Base-by-base conservation (phyloP, 2,113 vertebrate genomes). In the Salvelinus namaycush region DNA sequence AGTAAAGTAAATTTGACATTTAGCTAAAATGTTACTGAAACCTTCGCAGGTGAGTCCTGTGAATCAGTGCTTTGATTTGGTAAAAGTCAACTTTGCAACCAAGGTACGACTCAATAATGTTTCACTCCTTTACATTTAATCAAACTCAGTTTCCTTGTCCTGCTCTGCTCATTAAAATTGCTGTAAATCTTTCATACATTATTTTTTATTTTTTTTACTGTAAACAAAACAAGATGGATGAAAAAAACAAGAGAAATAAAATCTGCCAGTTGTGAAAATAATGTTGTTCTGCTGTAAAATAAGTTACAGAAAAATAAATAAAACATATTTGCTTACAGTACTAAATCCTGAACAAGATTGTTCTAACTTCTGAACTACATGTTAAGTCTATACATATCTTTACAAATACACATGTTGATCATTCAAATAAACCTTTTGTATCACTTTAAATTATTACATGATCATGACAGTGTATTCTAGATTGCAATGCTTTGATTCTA, bases 381-480 rank as follows among this genome's bases (percentile, higher is more conserved):
- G 94, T 95, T 96, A 95, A 87, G 92, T 93, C 92, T 96, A 97
- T 98, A 97, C 97, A 97, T 96, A 98, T 92, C 95, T 97, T 97
- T 96, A 98, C 97, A 97, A 96, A 97, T 96, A 96, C 96, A 97
- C 97, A 97, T 62, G 92, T 95, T 96, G 95, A 95, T 91, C 87
- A 89, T 82, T 93, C 91, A 93, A 92, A 94, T 94, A 96, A 95
- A 94, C 84, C 87, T 87, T 95, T 93, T 93, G 90, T 93, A 92
- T 94, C 91, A 92, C 91, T 92, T 93, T 85, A 85, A 82, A 92
- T 84, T 89, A 90, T 93, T 91, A 91, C 88, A 93, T 68, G 67
- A 87, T 82, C 87, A 78, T 86, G 93, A 95, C 95, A 94, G 93
- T 94, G 93, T 95, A 93, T 94, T 93, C 92, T 93, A 93, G 89